Base-by-base conservation (phyloP, 1,140 invertebrate genomes). In the Ceratosolen solmsi region DNA sequence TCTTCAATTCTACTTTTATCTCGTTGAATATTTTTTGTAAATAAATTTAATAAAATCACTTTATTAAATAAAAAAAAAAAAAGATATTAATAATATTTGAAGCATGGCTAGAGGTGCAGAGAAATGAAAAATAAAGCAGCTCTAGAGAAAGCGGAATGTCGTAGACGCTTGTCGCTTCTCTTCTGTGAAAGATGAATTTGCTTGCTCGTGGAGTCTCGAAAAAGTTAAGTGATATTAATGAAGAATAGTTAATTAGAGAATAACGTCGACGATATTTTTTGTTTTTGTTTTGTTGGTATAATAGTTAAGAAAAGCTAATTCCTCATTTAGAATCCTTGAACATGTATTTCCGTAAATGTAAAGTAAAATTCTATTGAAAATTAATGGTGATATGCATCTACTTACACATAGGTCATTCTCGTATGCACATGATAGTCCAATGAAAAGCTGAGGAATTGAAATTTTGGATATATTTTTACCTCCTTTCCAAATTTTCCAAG, bases 221-320 rank as follows among this genome's bases (percentile, higher is more conserved):
- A 85, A 82, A 86, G 82, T 85, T 85, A 85, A 87, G 84, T 86
- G 82, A 87, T 87, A 87, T 86, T 88, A 87, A 88, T 86, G 85
- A 87, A 82, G 83, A 87, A 87, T 85, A 85, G 85, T 87, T 87
- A 85, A 87, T 88, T 85, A 85, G 85, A 71, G 60, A 84, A 81
- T 82, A 83, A 41, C 79, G 79, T 79, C 63, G 63, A 46, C n/a
- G 30, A 65, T 76, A 41, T 73, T 80, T 79, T 72, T 79, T 33
- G 49, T 25, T 25, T n/a, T 71, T 3, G 49, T 56, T 46, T 77
- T 74, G 75, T 74, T 30, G 80, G 41, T 8, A 20, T 33, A 17
- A 33, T 20, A 63, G 0, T 33, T 2, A 15, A 20, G 1, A 33
- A 13, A 63, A n/a, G n/a, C n/a, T n/a, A n/a, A n/a, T n/a, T 41